Evolutionary conservation across 2,113 vertebrate species (phyloP), one percentile per base, ranked within the genome.

Genomic region (Pontoporia blainvillei): DNA sequence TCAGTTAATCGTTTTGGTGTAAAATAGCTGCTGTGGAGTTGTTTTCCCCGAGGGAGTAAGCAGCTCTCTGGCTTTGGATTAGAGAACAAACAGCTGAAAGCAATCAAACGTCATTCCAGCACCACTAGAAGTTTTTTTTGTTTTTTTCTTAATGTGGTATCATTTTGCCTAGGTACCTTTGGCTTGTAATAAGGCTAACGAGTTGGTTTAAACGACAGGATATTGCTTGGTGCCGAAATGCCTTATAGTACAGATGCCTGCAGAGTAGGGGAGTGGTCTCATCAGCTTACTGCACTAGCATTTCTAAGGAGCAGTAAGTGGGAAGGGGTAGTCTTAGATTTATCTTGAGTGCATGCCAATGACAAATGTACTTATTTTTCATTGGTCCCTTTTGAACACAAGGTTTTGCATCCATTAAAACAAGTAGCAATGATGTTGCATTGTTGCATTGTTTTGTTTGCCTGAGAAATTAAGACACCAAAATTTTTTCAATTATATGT

Each of bases 1-100:
- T 96, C 90, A 95, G 52, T 86, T 97, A 96, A 97, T 96, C 57
- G 1, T 96, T 97, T 94, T 94, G 69, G 90, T 96, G 20, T 88
- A 97, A 90, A 96, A 96, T 92, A 95, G 86, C 79, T 92, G 88
- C 69, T 94, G 76, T 54, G 39, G 52, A 94, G 39, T 54, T 75
- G 25, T 94, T 96, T 73, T 84, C 67, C 94, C 83, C 64, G 59
- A 95, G 90, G 87, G 59, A 90, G 18, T 79, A 49, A 85, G 83
- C 72, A 75, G 34, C 36, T 90, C 36, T 84, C 57, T 64, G 57
- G 20, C 20, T 91, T 49, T 81, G 57, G n/a, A 84, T 83, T 95
- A 83, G 49, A 91, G 49, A 75, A 94, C 64, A 95, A 94, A 87
- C n/a, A 95, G 64, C 86, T 92, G 59, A 95, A 81, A 97, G 69